Evolutionary conservation across 2,888 invertebrate species (phyloP).

Genomic region (Andrena chrysosceles): DNA sequence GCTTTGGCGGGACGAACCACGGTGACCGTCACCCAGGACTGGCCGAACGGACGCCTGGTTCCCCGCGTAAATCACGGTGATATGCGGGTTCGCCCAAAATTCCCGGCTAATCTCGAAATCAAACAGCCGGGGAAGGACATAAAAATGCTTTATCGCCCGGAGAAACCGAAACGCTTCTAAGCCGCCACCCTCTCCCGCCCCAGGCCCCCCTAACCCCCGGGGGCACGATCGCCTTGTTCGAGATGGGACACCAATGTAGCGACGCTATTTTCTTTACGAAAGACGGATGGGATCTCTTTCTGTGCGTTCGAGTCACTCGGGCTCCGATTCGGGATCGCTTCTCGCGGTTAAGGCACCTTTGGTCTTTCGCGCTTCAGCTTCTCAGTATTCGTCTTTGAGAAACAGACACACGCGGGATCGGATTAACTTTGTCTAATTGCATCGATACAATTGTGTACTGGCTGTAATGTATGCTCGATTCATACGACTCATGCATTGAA

Average conservation of each 20-base stretch:
- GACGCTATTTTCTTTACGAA: constrained; percentile 52
- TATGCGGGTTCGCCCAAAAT: constrained; percentile 85
- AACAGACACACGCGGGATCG: too few relatives aligned
- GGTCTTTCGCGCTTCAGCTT: not conserved
- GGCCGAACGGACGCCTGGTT: constrained; percentile 65
- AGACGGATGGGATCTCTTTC: constrained; percentile 46
- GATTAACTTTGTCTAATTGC: too few relatives aligned
- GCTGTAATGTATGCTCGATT: too few relatives aligned
- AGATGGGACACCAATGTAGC: constrained; percentile 56
- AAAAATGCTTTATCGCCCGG: constrained; percentile 84
- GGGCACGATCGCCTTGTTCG: constrained; percentile 69
- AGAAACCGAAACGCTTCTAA: constrained; percentile 71
- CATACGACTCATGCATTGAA: too few relatives aligned
- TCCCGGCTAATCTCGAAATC: constrained; percentile 84
- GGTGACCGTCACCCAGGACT: constrained; percentile 54
- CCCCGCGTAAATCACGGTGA: constrained; percentile 83
- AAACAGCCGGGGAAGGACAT: constrained; percentile 82
- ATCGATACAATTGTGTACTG: too few relatives aligned
- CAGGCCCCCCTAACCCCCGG: constrained; percentile 30
- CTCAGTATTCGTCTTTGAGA: not conserved
- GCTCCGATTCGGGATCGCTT: constrained; percentile 20
- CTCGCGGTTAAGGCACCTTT: not conserved
- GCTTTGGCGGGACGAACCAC: constrained; percentile 60
- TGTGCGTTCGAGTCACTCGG: constrained; percentile 30
- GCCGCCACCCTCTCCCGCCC: constrained; percentile 35